Percentiles rank a stretch among this genome's conserved stretches.
These are phyloP conservation scores for Aporophyla lueneburgensis DNA, from an alignment of 2,888 invertebrate genomes.

Conservation along the genomic window DNA sequence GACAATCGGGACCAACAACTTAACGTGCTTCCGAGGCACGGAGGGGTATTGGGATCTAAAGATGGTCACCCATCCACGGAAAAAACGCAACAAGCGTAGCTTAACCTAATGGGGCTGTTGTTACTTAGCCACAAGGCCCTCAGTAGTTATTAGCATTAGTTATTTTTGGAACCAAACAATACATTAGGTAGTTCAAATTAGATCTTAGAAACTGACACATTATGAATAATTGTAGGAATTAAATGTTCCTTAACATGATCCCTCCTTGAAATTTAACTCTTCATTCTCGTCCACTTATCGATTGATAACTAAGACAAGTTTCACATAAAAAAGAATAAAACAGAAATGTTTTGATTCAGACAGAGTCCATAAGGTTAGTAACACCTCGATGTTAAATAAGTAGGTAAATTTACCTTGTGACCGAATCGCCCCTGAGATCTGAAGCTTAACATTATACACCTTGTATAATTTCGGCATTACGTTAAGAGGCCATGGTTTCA, in stretches of 20 bases:
- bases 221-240: background rate
- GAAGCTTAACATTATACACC: constrained; percentile 21
- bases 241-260: background rate
- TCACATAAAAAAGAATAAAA: background rate
- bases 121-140: too few relatives aligned
- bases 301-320: background rate
- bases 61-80: too few relatives aligned
- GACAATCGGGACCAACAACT: too few relatives aligned
- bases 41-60: too few relatives aligned
- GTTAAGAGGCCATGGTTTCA: constrained; percentile 5
- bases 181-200: background rate
- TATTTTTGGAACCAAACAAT: background rate
- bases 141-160: too few relatives aligned
- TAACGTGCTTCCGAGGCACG: too few relatives aligned
- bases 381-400: constrained; percentile 9
- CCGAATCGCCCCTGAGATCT: constrained; percentile 2
- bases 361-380: background rate
- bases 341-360: background rate
- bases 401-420: background rate
- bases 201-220: background rate
- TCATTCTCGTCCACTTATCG: background rate
- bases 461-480: constrained; percentile 31
- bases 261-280: background rate
- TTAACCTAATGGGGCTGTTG: too few relatives aligned
- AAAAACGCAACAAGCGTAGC: too few relatives aligned